Evolutionary conservation across 2,888 invertebrate species (phyloP).

Genomic region (Apamea anceps): DNA sequence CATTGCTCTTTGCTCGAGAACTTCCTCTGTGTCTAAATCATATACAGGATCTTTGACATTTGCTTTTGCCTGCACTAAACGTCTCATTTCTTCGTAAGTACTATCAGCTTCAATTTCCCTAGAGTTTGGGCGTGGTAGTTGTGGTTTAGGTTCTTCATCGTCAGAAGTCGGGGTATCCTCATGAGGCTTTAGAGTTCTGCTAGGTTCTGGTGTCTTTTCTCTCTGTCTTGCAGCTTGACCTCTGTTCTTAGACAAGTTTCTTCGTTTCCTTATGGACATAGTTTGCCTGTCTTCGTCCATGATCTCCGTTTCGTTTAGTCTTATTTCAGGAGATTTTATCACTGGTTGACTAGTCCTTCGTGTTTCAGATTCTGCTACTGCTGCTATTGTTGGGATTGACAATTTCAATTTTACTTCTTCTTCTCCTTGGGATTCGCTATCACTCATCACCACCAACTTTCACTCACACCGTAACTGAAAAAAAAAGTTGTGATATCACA

Average conservation of each 20-base stretch:
- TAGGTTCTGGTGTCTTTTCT: slow-evolving; percentile 89
- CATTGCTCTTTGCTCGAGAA: slow-evolving; percentile 84
- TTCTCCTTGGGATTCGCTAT: slow-evolving; percentile 71
- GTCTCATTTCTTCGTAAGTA: slow-evolving; percentile 88
- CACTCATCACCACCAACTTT: slow-evolving; percentile 79
- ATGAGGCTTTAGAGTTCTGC: slow-evolving; percentile 85
- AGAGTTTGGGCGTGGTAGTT: slow-evolving; percentile 72
- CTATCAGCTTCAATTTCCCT: slow-evolving; percentile 88
- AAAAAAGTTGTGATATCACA: slow-evolving; percentile 73
- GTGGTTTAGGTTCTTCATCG: slow-evolving; percentile 83
- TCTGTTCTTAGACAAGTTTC: slow-evolving; percentile 91
- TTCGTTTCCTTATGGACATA: slow-evolving; percentile 91
- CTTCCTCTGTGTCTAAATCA: slow-evolving; percentile 85
- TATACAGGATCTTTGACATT: slow-evolving; percentile 86
- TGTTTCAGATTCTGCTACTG: slow-evolving; percentile 82
- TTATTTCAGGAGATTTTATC: slow-evolving; percentile 74
- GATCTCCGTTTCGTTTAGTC: slow-evolving; percentile 67
- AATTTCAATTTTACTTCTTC: slow-evolving; percentile 72
- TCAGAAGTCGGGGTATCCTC: slow-evolving; percentile 92
- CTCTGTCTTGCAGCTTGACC: slow-evolving; percentile 86
- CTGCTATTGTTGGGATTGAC: slow-evolving; percentile 79
- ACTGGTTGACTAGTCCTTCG: slow-evolving; percentile 79
- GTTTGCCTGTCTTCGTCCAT: slow-evolving; percentile 86
- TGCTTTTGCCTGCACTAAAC: slow-evolving; percentile 83
- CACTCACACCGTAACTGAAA: slow-evolving; percentile 74